Evolutionary conservation across 2,113 vertebrate species (phyloP), one percentile per base, ranked within the genome.

Genomic region (Maccullochella peelii): DNA sequence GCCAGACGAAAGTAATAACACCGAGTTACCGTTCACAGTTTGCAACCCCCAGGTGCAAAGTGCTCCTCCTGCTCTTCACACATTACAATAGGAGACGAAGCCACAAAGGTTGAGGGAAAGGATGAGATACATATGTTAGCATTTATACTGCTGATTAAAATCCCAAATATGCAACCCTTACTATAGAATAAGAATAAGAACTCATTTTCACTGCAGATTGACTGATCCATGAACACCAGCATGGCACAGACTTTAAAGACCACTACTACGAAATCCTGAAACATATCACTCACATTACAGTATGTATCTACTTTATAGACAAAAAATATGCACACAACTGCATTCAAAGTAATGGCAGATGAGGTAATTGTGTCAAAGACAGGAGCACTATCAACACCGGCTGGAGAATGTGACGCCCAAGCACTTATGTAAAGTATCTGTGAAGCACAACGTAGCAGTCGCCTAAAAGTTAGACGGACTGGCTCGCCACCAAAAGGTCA

Each of bases 21-120:
- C 30, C 20, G 36, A 80, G 33, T 21, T 66, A 47, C 11, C 1
- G 5, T 44, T 72, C 52, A 27, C 14, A 2, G 18, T 36, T 80
- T 33, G 61, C 58, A 50, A 20, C 16, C 12, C 23, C 10, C 50
- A 54, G 78, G 42, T 72, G 36, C 49, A 74, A 59, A 62, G 47
- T 66, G 66, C 88, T 86, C 88, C 83, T 91, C 85, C 91, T 73
- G 79, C 84, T 89, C 86, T 81, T 50, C 52, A 80, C 63, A 70
- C 44, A 16, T 42, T 21, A 88, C 85, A 93, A 89, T 68, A 57
- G 50, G 36, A 79, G 50, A 77, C 10, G 30, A 63, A 78, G 86
- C 27, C 58, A 36, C 73, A n/a, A n/a, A n/a, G n/a, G n/a, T n/a
- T n/a, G n/a, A n/a, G n/a, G n/a, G n/a, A n/a, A n/a, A n/a, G n/a